phyloP scores from a whole-genome alignment of 2,888 invertebrate genomes.

The Hylaea fasciaria region DNA sequence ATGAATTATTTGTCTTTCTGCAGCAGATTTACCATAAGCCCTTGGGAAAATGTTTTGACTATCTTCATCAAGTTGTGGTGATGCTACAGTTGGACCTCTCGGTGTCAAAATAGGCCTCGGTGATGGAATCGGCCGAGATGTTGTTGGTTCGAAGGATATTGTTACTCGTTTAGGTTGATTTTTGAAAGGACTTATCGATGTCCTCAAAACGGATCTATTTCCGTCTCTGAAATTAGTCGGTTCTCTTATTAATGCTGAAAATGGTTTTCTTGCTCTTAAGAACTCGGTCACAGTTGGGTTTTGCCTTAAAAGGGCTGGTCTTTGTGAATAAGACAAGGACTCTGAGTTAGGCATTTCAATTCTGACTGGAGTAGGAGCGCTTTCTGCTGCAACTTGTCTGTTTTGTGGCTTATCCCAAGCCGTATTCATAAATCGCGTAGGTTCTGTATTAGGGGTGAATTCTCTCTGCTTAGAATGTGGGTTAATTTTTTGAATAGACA shows the following conservation, averaged over 20 bases:
- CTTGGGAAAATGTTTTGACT: constrained; percentile 7
- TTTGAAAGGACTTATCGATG: constrained; percentile 38
- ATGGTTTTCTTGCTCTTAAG: constrained; percentile 19
- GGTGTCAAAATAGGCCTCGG: constrained; percentile 8
- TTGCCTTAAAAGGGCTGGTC: constrained; percentile 33
- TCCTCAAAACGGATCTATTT: constrained; percentile 36
- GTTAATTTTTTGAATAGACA: constrained; percentile 22
- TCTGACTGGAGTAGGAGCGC: constrained; percentile 48
- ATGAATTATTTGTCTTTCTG: constrained; percentile 9
- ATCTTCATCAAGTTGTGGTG: constrained; percentile 3
- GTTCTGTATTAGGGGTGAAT: constrained; percentile 6
- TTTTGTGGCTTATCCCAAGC: constrained; percentile 10
- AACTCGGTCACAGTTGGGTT: constrained; percentile 10
- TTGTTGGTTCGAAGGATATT: constrained; percentile 51
- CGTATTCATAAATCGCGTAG: constrained; percentile 13
- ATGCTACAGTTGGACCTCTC: constrained; percentile 9
- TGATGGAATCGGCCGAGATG: constrained; percentile 31
- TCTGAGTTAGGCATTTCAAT: constrained; percentile 47
- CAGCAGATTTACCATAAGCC: constrained; percentile 3
- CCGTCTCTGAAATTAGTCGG: constrained; percentile 34
- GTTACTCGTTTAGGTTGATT: constrained; percentile 47
- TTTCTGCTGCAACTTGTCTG: constrained; percentile 46
- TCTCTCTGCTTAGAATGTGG: constrained; percentile 7
- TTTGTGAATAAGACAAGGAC: constrained; percentile 31
- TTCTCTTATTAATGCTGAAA: constrained; percentile 32